Evolutionary conservation across 2,113 vertebrate species (phyloP), one percentile per base, ranked within the genome.

Genomic region (Microtus ochrogaster): DNA sequence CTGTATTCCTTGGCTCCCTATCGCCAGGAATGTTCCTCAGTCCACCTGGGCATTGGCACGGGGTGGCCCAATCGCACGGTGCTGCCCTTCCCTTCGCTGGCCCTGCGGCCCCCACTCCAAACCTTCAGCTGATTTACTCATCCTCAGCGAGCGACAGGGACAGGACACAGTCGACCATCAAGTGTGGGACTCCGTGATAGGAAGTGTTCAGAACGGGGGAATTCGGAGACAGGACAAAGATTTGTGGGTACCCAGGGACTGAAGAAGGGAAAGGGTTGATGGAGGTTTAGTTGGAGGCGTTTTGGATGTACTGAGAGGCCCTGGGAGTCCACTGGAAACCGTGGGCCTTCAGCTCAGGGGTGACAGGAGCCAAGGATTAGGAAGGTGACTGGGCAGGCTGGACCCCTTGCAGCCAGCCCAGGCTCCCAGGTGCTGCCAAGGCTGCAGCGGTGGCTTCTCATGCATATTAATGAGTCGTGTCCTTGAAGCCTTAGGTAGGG

Each of bases 381-480:
- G 19, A 16, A 12, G 33, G 47, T 1, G 9, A 22, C 33, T 1
- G 8, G 55, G 26, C 2, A 21, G 19, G 21, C 0, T 7, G 30
- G 52, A 14, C 2, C 90, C 30, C 19, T n/a, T 17, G 19, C 17
- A n/a, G 36, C 55, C 2, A 1, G 39, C 76, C 68, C 87, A 30
- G 28, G 47, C 68, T 70, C 65, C 55, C 63, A 47, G 3, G 16
- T 21, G 24, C 13, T 19, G 19, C 79, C 61, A 79, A 90, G 74
- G 39, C 39, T 33, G 5, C 72, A 16, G 0, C 41, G 0, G 52
- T 14, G 7, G 58, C 47, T 41, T 6, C 2, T 33, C 36, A 36
- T 55, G 84, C 84, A 65, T 74, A 55, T 33, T 52, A 49, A 91
- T 61, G 79, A 88, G 47, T 0, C n/a, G 36, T 90, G 86, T 74